A percentile compares a stretch with the other conserved stretches of the same genome.
phyloP scores from a whole-genome alignment of 2,113 vertebrate species.

The Ictalurus furcatus region DNA sequence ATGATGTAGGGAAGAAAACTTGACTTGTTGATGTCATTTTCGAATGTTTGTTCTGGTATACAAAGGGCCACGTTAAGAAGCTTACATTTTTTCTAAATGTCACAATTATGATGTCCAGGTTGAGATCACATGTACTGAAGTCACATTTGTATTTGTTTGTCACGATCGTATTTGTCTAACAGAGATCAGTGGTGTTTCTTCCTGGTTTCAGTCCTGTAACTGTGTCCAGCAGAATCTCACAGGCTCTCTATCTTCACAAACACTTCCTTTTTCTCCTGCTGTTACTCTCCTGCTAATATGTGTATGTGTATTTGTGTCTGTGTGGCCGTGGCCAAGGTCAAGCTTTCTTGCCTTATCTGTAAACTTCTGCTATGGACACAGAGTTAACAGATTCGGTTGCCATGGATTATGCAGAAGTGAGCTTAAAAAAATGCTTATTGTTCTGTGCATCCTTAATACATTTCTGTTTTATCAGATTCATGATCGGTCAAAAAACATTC shows the following conservation, averaged over 20 bases:
- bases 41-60: neutral
- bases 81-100: neutral
- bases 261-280: neutral
- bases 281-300: neutral
- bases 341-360: slow-evolving; percentile 2
- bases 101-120: neutral
- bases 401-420: neutral
- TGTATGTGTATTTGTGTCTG: neutral
- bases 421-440: neutral
- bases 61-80: neutral
- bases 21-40: neutral
- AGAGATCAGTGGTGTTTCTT: neutral
- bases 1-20: neutral
- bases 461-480: neutral
- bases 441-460: neutral
- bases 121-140: neutral
- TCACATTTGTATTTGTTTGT: neutral
- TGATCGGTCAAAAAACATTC: neutral
- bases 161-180: neutral
- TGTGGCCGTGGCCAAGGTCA: neutral
- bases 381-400: neutral
- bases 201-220: neutral
- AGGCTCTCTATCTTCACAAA: neutral
- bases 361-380: neutral
- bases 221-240: neutral